A percentile compares a stretch with the other conserved stretches of the same genome.
Conservation (phyloP, 2,888 invertebrate species). For the Lasioglossum vierecki region DNA sequence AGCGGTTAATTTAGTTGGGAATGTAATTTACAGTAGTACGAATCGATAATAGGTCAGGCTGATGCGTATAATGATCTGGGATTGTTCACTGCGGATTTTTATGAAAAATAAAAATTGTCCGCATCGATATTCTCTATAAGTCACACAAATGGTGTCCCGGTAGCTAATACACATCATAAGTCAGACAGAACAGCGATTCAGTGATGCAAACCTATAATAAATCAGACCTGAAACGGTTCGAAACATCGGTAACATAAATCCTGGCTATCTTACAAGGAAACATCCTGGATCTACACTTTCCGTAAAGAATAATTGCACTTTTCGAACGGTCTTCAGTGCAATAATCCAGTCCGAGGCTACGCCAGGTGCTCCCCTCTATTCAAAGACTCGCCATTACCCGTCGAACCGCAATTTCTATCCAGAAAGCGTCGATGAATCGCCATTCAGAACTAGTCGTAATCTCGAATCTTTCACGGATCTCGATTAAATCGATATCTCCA, state of each 20-base stretch:
- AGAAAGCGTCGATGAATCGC: constrained; percentile 2
- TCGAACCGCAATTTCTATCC: neutral
- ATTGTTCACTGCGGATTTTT: neutral
- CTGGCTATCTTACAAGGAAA: neutral
- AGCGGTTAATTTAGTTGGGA: neutral
- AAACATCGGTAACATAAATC: neutral
- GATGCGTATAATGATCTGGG: neutral
- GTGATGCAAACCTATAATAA: neutral
- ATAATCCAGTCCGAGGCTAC: neutral
- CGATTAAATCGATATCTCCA: constrained; percentile 29
- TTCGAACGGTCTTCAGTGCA: neutral
- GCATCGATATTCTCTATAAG: neutral
- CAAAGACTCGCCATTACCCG: neutral
- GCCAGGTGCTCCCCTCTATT: neutral
- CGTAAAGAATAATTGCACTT: neutral
- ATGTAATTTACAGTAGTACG: neutral
- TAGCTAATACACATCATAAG: neutral
- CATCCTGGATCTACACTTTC: neutral
- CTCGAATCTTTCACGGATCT: constrained; percentile 11
- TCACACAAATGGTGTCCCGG: neutral
- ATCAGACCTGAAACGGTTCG: neutral
- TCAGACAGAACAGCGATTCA: neutral
- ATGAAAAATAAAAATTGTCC: neutral
- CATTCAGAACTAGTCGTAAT: constrained; percentile 14
- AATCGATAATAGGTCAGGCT: neutral